phyloP scores from a whole-genome alignment of 2,888 invertebrate species.

The Tipula vernalis region DNA sequence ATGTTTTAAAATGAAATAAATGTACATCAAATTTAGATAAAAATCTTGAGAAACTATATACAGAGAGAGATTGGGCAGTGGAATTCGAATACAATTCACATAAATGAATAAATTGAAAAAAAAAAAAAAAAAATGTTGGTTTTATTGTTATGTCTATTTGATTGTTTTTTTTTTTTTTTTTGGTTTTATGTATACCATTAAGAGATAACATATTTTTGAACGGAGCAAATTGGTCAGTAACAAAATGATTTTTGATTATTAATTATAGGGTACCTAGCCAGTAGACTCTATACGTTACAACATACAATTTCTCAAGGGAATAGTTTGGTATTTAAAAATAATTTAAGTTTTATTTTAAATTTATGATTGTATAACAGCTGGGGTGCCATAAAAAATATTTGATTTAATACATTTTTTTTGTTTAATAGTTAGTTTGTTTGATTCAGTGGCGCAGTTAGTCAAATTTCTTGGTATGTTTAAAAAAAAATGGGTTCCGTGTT shows the following conservation, averaged over 20 bases:
- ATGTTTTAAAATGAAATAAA: not conserved
- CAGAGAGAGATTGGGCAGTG: not conserved
- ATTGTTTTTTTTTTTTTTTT: too few species aligned
- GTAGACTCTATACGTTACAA: not conserved
- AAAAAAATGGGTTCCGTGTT: too few species aligned
- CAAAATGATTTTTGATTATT: not conserved
- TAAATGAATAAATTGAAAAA: not conserved
- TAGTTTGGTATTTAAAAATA: not conserved
- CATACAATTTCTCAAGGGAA: not conserved
- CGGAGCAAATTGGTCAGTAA: not conserved
- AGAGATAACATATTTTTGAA: not conserved
- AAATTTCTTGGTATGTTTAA: too few species aligned
- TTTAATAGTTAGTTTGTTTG: too few species aligned
- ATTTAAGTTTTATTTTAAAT: too few species aligned
- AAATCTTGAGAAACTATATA: not conserved
- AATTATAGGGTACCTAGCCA: not conserved
- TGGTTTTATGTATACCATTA: not conserved
- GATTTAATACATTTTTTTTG: too few species aligned
- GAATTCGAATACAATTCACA: not conserved
- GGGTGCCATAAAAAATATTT: too few species aligned
- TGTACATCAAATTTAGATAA: not conserved
- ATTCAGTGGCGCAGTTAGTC: too few species aligned
- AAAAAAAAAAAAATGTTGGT: too few species aligned
- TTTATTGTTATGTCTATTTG: not conserved
- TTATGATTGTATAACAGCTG: too few species aligned